Evolutionary conservation across 2,888 invertebrate genomes (phyloP).

Genomic region (Congeria kusceri): DNA sequence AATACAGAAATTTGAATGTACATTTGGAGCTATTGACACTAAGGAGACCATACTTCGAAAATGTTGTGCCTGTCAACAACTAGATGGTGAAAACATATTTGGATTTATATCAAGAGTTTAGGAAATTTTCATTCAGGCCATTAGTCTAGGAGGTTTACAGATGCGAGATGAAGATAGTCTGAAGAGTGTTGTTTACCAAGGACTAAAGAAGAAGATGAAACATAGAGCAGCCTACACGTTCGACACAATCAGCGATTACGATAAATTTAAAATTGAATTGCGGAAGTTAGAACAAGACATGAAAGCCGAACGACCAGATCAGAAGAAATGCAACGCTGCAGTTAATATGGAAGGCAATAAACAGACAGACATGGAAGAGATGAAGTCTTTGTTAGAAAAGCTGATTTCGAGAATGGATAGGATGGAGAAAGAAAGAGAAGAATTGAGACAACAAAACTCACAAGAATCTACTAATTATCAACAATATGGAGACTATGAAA

Average conservation of each 20-base stretch:
- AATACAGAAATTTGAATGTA: neutral
- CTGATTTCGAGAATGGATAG: neutral
- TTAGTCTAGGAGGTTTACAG: neutral
- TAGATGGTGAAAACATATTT: neutral
- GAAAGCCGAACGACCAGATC: neutral
- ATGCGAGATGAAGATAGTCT: neutral
- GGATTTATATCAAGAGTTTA: neutral
- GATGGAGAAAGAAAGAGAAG: neutral
- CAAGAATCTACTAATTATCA: too few relatives aligned
- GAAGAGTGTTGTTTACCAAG: neutral
- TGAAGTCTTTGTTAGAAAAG: neutral
- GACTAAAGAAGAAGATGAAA: neutral
- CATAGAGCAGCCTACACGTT: neutral
- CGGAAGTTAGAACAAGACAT: neutral
- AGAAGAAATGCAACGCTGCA: neutral
- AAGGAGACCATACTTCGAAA: neutral
- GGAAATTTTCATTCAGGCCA: neutral
- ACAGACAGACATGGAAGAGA: neutral
- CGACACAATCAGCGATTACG: neutral
- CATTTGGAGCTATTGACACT: neutral
- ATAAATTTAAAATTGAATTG: constrained; percentile 16
- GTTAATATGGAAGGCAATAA: neutral
- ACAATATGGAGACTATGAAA: too few relatives aligned
- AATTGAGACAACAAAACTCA: neutral
- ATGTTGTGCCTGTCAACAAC: neutral